phyloP scores from a whole-genome alignment of 2,113 vertebrate genomes.

The Chinchilla lanigera region DNA sequence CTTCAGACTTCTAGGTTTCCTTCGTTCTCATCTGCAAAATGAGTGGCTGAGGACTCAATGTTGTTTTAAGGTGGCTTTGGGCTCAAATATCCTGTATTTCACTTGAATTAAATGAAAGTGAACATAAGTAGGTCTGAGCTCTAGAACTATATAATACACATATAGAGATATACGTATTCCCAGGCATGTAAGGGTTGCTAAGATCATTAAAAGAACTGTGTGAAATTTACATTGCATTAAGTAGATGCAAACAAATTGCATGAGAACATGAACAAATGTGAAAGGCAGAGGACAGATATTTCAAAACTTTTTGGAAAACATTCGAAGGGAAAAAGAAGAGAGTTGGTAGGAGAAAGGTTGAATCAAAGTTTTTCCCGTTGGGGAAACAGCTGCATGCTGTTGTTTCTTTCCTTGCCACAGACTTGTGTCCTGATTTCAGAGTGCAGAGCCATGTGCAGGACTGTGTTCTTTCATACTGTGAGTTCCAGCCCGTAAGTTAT shows the following conservation, averaged over 20 bases:
- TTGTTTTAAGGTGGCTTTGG: conserved; percentile 43
- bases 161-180: background rate
- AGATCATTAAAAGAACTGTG: background rate
- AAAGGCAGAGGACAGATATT: conserved; percentile 76
- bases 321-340: conserved; percentile 64
- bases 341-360: conserved; percentile 77
- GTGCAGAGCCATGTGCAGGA: conserved; percentile 26
- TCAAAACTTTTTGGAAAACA: conserved; percentile 78
- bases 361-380: conserved; percentile 69
- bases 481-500: conserved; percentile 20
- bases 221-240: conserved; percentile 25
- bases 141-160: background rate
- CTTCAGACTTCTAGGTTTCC: background rate
- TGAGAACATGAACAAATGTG: conserved; percentile 55
- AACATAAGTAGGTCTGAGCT: background rate
- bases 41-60: background rate
- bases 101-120: conserved; percentile 29
- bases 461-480: background rate
- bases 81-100: background rate
- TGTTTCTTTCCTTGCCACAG: conserved; percentile 59
- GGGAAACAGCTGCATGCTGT: conserved; percentile 79
- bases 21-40: conserved; percentile 37
- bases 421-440: conserved; percentile 68
- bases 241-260: conserved; percentile 17
- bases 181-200: conserved; percentile 15